A percentile compares a stretch with the other conserved stretches of the same genome.
phyloP scores from a whole-genome alignment of 2,113 vertebrate species.

The Fukomys damarensis region DNA sequence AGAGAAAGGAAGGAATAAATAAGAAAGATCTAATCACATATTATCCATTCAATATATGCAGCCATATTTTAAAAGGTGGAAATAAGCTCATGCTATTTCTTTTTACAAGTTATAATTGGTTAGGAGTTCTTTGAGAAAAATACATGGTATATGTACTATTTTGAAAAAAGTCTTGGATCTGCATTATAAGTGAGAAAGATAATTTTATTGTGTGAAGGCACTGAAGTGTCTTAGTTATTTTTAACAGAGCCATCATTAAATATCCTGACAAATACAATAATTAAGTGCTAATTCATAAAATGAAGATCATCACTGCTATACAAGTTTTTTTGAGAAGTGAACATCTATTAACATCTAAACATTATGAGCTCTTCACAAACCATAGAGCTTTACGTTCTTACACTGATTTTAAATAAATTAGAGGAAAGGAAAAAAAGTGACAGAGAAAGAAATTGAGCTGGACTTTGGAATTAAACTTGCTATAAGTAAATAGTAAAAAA shows the following conservation, averaged over 20 bases:
- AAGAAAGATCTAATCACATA: background rate
- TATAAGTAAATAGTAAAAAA: background rate
- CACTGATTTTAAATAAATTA: background rate
- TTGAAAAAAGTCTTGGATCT: background rate
- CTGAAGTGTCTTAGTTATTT: background rate
- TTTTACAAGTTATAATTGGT: background rate
- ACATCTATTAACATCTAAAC: constrained; percentile 33
- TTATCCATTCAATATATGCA: background rate
- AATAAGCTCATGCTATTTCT: background rate
- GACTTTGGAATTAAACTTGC: background rate
- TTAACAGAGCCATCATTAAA: constrained; percentile 14
- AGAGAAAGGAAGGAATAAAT: background rate
- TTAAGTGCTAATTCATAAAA: constrained; percentile 31
- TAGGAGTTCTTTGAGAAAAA: background rate
- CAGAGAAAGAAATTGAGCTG: background rate
- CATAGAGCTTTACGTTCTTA: background rate
- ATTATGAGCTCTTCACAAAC: background rate
- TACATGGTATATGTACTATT: background rate
- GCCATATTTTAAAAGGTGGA: background rate
- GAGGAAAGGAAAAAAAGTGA: background rate
- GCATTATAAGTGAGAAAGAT: background rate
- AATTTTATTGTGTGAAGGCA: constrained; percentile 21
- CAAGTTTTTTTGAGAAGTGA: constrained; percentile 32
- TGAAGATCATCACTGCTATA: background rate
- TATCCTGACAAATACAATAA: constrained; percentile 8